Base-by-base conservation (phyloP, 1,140 invertebrate genomes). In the Drosophila athabasca region DNA sequence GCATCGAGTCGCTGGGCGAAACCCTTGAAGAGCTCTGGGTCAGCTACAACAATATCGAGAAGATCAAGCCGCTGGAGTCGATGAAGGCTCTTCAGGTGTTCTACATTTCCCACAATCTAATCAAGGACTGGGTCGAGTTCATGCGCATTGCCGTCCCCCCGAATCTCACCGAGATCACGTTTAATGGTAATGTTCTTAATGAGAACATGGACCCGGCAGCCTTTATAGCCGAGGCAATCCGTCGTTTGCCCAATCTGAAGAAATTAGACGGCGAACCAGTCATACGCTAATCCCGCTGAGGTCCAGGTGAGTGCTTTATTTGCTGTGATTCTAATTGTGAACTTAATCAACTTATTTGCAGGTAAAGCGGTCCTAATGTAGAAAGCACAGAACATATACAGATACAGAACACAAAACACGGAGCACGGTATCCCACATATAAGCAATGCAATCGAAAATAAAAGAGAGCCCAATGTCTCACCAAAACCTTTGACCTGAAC, bases 81-180 rank as follows among this genome's bases (percentile, higher is more conserved):
- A 93, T 19, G 17, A 19, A 19, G 17, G 17, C 17, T 19, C 17
- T 19, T 0, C 17, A 19, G 17, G 17, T 99, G 0, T 92, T 97
- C 2, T 97, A 97, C 79, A 96, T 98, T 93, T 96, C 96, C 15
- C 97, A 98, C 79, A 99, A 99, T 91, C 90, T 95, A 29, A 94
- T 98, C 0, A 97, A 97, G 88, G 97, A 98, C 58, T 97, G 96
- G 97, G 93, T 92, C 6, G 97, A 99, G 92, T 96, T 98, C 68
- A 94, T 93, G 61, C 96, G 96, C 87, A 92, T 99, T 52, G 93
- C 89, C 54, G 31, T 76, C 2, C 66, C 75, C 5, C 79, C 82
- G 3, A 68, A 93, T 9, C 92, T 98, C 15, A 94, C 94, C 76
- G 96, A 97, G 72, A 91, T 97, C 1, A 91, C 96, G 0, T 96